phyloP scores from a whole-genome alignment of 2,113 vertebrate species.

The Mastomys coucha region DNA sequence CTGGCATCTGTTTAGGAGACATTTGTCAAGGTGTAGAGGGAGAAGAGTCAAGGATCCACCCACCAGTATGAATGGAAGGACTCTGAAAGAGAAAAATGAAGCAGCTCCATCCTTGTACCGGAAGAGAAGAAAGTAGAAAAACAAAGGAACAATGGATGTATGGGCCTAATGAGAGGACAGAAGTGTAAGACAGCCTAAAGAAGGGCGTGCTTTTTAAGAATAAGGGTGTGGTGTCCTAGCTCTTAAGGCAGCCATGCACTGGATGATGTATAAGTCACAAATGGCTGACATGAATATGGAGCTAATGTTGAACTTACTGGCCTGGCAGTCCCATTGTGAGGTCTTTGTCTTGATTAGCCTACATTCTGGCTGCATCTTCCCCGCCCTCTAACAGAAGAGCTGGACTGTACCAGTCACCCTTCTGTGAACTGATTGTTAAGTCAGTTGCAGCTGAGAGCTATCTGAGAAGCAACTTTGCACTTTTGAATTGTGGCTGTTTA shows the following conservation, averaged over 20 bases:
- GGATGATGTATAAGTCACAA: neutral
- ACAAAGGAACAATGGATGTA: neutral
- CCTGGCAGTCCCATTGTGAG: neutral
- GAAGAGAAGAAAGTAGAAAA: neutral
- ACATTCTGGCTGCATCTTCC: neutral
- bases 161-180: neutral
- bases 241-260: neutral
- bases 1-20: neutral
- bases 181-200: neutral
- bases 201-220: neutral
- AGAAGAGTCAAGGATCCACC: neutral
- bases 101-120: neutral
- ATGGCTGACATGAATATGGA: neutral
- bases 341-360: neutral
- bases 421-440: neutral
- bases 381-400: neutral
- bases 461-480: neutral
- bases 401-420: neutral
- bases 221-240: neutral
- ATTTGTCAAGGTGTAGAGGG: neutral
- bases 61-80: neutral
- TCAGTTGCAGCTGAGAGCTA: neutral
- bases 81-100: neutral
- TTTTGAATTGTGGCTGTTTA: constrained; percentile 18
- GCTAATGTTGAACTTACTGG: neutral